Evolutionary conservation across 2,888 invertebrate species (phyloP).

Genomic region (Andrena dorsata): DNA sequence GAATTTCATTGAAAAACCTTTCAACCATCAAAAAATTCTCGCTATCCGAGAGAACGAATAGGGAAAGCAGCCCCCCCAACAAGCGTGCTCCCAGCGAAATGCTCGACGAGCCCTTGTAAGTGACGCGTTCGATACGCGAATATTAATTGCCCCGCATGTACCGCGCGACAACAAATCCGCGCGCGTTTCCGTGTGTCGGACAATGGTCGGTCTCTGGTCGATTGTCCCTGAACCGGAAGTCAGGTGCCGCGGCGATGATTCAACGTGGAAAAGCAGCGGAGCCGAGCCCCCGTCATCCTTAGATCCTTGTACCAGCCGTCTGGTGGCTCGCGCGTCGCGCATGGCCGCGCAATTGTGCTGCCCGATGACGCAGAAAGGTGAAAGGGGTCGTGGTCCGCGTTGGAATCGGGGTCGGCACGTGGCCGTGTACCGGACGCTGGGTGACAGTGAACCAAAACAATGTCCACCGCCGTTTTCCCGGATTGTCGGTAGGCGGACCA

Average conservation of each 20-base stretch:
- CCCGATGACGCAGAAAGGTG: constrained; percentile 34
- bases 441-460: constrained; percentile 50
- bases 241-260: constrained; percentile 12
- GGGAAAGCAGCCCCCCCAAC: not conserved
- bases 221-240: constrained; percentile 24
- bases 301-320: not conserved
- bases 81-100: not conserved
- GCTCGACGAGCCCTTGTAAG: not conserved
- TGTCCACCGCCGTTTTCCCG: constrained; percentile 51
- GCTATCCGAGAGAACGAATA: no score
- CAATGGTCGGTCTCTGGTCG: constrained; percentile 18
- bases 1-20: no score
- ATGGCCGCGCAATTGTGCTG: not conserved
- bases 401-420: constrained; percentile 48
- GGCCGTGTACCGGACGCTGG: constrained; percentile 59
- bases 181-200: constrained; percentile 27
- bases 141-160: constrained; percentile 31
- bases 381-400: constrained; percentile 1
- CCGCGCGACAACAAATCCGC: constrained; percentile 25
- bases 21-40: no score
- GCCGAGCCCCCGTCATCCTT: constrained; percentile 20
- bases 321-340: not conserved
- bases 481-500: constrained; percentile 37
- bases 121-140: constrained; percentile 28
- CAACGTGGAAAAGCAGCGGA: constrained; percentile 21